Conservation (phyloP, 2,888 invertebrate genomes). For the Mythimna albipuncta region DNA sequence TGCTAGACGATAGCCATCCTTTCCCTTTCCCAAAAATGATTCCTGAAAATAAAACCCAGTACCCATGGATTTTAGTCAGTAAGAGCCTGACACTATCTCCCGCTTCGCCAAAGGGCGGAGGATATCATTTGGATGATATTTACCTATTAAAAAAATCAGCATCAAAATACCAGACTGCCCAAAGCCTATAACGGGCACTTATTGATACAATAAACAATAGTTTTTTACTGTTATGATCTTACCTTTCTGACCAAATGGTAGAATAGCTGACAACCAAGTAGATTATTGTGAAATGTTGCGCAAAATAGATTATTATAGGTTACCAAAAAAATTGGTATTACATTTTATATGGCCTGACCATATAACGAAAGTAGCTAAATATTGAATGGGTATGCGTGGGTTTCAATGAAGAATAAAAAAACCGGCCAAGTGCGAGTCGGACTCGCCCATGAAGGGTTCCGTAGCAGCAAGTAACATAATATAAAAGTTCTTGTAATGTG, state of each 20-base stretch:
- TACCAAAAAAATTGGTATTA: not conserved
- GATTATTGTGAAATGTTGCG: slow-evolving; percentile 4
- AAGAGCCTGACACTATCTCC: too few species aligned
- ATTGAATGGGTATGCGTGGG: not conserved
- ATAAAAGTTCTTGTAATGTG: too few species aligned
- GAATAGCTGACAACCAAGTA: not conserved
- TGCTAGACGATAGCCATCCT: too few species aligned
- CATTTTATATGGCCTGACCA: not conserved
- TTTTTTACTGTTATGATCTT: not conserved
- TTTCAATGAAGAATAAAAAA: slow-evolving; percentile 1
- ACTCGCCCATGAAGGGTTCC: too few species aligned
- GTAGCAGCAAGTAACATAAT: too few species aligned
- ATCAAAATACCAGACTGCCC: not conserved
- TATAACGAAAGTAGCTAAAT: not conserved
- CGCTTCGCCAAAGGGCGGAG: too few species aligned
- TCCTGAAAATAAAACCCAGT: too few species aligned
- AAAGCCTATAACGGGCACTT: not conserved
- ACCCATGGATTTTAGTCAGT: too few species aligned
- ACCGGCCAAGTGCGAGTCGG: too few species aligned
- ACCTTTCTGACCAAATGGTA: not conserved
- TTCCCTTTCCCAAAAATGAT: too few species aligned
- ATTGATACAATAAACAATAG: not conserved
- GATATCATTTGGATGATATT: too few species aligned
- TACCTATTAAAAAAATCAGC: too few species aligned
- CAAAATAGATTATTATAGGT: slow-evolving; percentile 8